phyloP scores from a whole-genome alignment of 2,888 invertebrate genomes.

The Lasioglossum oenotherae region DNA sequence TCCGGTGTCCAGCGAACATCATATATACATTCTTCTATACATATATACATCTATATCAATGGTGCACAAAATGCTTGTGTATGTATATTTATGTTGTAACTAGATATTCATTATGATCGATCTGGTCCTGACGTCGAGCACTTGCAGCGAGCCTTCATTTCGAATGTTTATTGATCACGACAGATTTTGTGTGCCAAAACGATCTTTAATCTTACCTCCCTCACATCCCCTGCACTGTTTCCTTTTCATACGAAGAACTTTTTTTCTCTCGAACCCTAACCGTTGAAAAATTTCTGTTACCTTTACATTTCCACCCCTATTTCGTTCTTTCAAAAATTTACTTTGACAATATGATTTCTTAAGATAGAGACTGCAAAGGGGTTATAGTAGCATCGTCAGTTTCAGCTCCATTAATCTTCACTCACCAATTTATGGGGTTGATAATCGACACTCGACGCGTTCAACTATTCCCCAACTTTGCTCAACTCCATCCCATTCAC shows the following conservation, averaged over 20 bases:
- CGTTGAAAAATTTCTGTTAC: background rate
- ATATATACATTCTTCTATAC: conserved; percentile 75
- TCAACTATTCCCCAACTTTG: background rate
- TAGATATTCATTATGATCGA: conserved; percentile 80
- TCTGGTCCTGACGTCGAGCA: conserved; percentile 69
- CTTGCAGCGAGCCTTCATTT: conserved; percentile 74
- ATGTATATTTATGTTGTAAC: conserved; percentile 84
- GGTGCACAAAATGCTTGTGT: conserved; percentile 84
- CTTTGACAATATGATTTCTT: background rate
- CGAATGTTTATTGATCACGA: background rate
- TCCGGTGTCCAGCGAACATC: conserved; percentile 78
- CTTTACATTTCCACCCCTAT: background rate
- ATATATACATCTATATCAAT: conserved; percentile 76
- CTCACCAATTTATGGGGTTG: background rate
- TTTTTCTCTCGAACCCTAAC: too few species aligned
- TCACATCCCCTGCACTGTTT: background rate
- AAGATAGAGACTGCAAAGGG: background rate
- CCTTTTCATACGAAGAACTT: background rate
- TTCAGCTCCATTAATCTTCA: background rate
- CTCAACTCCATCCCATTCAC: background rate
- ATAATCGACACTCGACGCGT: background rate
- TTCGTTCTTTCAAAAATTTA: background rate
- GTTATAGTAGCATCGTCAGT: background rate
- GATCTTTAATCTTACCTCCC: background rate
- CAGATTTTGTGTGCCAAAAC: conserved; percentile 11